phyloP scores from a whole-genome alignment of 2,797 vertebrate genomes.

The Apogon talboti region DNA sequence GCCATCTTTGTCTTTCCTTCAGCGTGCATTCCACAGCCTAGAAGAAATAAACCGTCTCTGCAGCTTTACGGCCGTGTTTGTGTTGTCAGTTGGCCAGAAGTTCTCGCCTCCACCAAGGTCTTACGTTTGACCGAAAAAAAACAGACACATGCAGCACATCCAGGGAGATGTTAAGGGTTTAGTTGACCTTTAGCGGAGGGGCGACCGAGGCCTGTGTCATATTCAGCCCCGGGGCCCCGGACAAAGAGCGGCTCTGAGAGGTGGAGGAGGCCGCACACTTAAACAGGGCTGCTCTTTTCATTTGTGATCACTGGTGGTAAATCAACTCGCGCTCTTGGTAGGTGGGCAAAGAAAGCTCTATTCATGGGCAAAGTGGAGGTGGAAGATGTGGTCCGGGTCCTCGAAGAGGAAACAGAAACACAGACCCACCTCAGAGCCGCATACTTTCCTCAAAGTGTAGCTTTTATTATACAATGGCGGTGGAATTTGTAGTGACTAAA shows the following conservation, averaged over 20 bases:
- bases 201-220: slow-evolving; percentile 22
- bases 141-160: slow-evolving; percentile 15
- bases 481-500: slow-evolving; percentile 31
- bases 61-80: slow-evolving; percentile 72
- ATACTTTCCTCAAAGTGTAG: slow-evolving; percentile 36
- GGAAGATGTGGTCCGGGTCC: slow-evolving; percentile 48
- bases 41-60: slow-evolving; percentile 68
- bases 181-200: slow-evolving; percentile 57
- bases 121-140: slow-evolving; percentile 39
- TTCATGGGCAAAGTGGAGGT: slow-evolving; percentile 57
- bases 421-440: slow-evolving; percentile 32
- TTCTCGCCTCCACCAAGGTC: slow-evolving; percentile 55
- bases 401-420: slow-evolving; percentile 56
- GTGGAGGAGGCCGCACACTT: slow-evolving; percentile 35
- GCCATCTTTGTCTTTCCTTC: slow-evolving; percentile 51
- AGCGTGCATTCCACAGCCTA: slow-evolving; percentile 58
- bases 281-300: slow-evolving; percentile 67
- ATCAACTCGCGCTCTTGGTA: slow-evolving; percentile 67
- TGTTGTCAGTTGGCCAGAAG: slow-evolving; percentile 72
- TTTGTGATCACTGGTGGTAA: slow-evolving; percentile 66
- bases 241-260: slow-evolving; percentile 59
- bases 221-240: slow-evolving; percentile 32
- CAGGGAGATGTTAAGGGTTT: slow-evolving; percentile 61
- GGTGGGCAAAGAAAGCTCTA: slow-evolving; percentile 63
- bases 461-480: slow-evolving; percentile 33